These are phyloP conservation scores for Clamator glandarius DNA, from an alignment of 2,797 vertebrate genomes.

Conservation along the genomic window DNA sequence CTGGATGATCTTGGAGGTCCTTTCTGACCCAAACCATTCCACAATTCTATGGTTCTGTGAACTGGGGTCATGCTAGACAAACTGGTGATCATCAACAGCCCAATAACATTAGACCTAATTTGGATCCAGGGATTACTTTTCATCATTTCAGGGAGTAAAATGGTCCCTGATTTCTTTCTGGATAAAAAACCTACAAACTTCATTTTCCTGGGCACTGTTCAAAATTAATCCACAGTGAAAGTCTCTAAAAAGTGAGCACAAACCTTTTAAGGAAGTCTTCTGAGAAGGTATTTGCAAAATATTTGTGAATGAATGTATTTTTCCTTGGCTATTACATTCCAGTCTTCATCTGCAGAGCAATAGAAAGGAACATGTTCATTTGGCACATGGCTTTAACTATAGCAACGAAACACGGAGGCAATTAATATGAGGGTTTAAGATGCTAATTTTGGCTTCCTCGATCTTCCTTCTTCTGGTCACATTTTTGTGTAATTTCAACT, in stretches of 20 bases:
- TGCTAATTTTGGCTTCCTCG: background rate
- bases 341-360: background rate
- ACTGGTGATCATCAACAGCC: background rate
- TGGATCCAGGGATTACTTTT: background rate
- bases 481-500: background rate
- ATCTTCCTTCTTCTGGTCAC: background rate
- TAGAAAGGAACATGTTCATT: background rate
- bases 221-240: background rate
- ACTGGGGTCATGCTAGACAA: background rate
- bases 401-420: background rate
- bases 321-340: background rate
- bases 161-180: background rate
- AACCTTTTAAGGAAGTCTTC: background rate
- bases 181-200: background rate
- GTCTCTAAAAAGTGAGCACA: background rate
- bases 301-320: background rate
- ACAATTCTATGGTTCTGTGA: too few species aligned
- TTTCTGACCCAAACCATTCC: too few species aligned
- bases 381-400: background rate
- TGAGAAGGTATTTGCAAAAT: constrained; percentile 5
- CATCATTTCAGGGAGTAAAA: background rate
- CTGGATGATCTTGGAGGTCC: too few species aligned
- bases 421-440: background rate
- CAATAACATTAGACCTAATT: background rate
- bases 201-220: background rate